Base-by-base conservation (phyloP, 2,888 invertebrate genomes). In the Mythimna loreyi region DNA sequence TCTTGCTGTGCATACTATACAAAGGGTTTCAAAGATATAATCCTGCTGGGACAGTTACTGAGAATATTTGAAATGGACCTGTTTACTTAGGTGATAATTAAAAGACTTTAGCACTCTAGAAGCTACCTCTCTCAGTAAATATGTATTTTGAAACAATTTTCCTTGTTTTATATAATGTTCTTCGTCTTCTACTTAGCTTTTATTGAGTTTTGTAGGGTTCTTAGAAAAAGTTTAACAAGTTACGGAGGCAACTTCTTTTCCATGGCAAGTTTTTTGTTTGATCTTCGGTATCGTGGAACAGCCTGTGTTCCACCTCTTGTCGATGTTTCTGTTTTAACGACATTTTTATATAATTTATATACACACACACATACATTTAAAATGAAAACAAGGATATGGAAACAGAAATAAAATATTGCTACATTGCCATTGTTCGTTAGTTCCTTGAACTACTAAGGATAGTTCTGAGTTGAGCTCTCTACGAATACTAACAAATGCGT, bases 71-170 rank as follows among this genome's bases (percentile, higher is more conserved):
- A 58, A 68, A 58, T 50, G 63, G 52, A 60, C 59, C 25, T 45
- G 64, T 75, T 80, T 77, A 62, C 58, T 75, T n/a, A 58, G 63
- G 53, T 58, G 57, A 45, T 80, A 75, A 75, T 77, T 62, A 80
- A 75, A 36, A 58, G 47, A 65, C 50, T 65, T 67, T 45, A 49
- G 47, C 23, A 21, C 56, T 52, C 62, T 52, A 67, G 55, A 73
- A 59, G 53, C 61, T 75, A 58, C 57, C 68, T 68, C 61, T 57
- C 33, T 50, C 3, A 11, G 69, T 58, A 68, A 80, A 75, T 74
- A 74, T 75, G 56, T 72, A 78, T 57, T 78, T 72, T 56, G 59
- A 23, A 64, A 56, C 5, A 62, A 56, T 64, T 59, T 73, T 69
- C 21, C 47, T 58, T 55, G 11, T 61, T 43, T 61, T 33, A 53